Evolutionary conservation across 2,797 vertebrate genomes (phyloP).

Genomic region (Phrynocephalus guinanensis): DNA sequence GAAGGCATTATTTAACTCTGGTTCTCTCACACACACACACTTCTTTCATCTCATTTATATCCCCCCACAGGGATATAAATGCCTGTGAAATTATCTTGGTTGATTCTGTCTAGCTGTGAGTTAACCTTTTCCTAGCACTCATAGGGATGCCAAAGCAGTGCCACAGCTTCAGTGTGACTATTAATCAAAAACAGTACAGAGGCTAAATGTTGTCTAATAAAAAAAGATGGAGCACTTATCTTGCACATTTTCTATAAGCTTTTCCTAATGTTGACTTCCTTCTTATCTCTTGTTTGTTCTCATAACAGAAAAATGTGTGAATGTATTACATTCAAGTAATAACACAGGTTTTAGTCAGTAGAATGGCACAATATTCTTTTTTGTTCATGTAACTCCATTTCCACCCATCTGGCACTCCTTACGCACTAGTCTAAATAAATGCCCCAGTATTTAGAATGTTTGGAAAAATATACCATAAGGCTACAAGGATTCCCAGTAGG

Average conservation of each 20-base stretch:
- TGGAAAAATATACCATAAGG: neutral
- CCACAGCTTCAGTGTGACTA: neutral
- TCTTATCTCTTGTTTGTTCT: neutral
- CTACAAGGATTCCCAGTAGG: neutral
- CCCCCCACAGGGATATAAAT: neutral
- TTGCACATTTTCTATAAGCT: neutral
- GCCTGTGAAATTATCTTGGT: constrained; percentile 22
- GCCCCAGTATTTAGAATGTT: neutral
- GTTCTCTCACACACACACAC: neutral
- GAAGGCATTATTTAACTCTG: neutral
- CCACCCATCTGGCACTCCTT: neutral
- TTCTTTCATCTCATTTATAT: constrained; percentile 18
- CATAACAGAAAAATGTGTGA: neutral
- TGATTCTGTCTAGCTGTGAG: constrained; percentile 15
- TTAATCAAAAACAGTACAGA: neutral
- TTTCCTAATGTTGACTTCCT: neutral
- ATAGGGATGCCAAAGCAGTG: neutral
- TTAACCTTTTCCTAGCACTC: constrained; percentile 2
- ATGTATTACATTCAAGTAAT: neutral
- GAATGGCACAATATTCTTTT: neutral
- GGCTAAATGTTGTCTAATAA: neutral
- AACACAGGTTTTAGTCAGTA: neutral
- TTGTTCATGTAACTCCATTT: neutral
- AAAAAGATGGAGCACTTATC: neutral
- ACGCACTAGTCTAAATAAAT: neutral